Evolutionary conservation across 2,797 vertebrate genomes (phyloP).

Genomic region (Sebastes cheni): DNA sequence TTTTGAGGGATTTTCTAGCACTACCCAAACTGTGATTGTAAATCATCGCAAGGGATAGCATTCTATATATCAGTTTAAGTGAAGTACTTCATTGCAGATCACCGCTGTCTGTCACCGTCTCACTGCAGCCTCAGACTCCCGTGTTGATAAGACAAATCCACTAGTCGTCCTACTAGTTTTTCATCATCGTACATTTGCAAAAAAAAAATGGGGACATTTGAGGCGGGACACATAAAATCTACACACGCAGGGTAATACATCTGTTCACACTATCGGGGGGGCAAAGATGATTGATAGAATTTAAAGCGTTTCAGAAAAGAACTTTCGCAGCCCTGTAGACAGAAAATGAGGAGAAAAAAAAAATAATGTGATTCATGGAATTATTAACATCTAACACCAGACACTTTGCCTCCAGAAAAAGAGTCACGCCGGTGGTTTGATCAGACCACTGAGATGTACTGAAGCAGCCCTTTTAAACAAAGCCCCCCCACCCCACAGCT

Average conservation of each 20-base stretch:
- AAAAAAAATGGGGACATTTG: conserved; percentile 9
- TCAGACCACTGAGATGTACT: conserved; percentile 50
- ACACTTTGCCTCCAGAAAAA: conserved; percentile 43
- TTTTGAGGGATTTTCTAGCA: conserved; percentile 11
- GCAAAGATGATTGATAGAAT: conserved; percentile 52
- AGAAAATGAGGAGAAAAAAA: neutral
- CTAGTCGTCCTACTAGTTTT: neutral
- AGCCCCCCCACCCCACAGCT: conserved; percentile 11
- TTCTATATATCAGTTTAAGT: conserved; percentile 18
- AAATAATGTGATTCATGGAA: conserved; percentile 35
- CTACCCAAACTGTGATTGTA: conserved; percentile 23
- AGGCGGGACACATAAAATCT: neutral
- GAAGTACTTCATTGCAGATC: conserved; percentile 6
- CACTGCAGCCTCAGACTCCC: neutral
- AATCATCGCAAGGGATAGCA: conserved; percentile 11
- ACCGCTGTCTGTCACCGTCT: conserved; percentile 14
- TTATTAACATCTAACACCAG: conserved; percentile 50
- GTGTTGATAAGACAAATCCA: neutral
- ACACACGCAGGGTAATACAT: conserved; percentile 4
- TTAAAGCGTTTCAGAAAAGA: conserved; percentile 41
- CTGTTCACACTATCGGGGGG: conserved; percentile 21
- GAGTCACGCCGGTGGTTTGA: conserved; percentile 43
- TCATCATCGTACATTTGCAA: conserved; percentile 1
- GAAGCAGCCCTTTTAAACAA: conserved; percentile 57
- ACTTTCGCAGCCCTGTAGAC: conserved; percentile 10